Conservation (phyloP, 2,888 invertebrate genomes). For the Cryptus armator region DNA sequence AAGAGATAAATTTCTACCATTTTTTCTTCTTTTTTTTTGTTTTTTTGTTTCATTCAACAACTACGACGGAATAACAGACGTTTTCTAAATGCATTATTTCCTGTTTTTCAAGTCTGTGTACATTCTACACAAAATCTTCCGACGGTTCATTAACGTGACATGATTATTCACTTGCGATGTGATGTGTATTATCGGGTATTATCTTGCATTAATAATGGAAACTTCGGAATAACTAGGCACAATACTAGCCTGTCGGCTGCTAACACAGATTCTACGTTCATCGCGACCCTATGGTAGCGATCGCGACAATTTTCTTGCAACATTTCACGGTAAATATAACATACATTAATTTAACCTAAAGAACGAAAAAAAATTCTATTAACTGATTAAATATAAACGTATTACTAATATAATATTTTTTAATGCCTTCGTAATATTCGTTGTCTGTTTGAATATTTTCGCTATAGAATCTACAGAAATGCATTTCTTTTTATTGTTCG, state of each 20-base stretch:
- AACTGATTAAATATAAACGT: slow-evolving; percentile 35
- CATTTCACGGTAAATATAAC: slow-evolving; percentile 19
- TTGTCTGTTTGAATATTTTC: slow-evolving; percentile 36
- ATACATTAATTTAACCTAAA: slow-evolving; percentile 22
- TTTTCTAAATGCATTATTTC: slow-evolving; percentile 17
- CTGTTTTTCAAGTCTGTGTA: slow-evolving; percentile 10
- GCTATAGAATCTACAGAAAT: neutral
- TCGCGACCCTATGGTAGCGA: slow-evolving; percentile 25
- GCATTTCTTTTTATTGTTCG: slow-evolving; percentile 1
- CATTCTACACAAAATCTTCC: neutral
- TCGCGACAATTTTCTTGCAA: slow-evolving; percentile 7
- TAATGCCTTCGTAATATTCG: slow-evolving; percentile 45
- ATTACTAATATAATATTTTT: slow-evolving; percentile 31
- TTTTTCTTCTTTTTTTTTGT: slow-evolving; percentile 20
- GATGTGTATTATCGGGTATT: neutral
- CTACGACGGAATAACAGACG: slow-evolving; percentile 19
- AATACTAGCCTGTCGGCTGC: slow-evolving; percentile 21
- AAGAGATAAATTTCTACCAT: slow-evolving; percentile 33
- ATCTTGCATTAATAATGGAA: neutral
- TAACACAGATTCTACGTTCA: slow-evolving; percentile 40
- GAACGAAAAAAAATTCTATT: slow-evolving; percentile 2
- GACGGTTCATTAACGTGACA: neutral
- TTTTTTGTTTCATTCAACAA: slow-evolving; percentile 6
- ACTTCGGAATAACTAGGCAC: slow-evolving; percentile 36
- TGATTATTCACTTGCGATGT: neutral